These are phyloP conservation scores for Vanessa tameamea DNA, from an alignment of 1,140 invertebrate species.

Conservation along the genomic window DNA sequence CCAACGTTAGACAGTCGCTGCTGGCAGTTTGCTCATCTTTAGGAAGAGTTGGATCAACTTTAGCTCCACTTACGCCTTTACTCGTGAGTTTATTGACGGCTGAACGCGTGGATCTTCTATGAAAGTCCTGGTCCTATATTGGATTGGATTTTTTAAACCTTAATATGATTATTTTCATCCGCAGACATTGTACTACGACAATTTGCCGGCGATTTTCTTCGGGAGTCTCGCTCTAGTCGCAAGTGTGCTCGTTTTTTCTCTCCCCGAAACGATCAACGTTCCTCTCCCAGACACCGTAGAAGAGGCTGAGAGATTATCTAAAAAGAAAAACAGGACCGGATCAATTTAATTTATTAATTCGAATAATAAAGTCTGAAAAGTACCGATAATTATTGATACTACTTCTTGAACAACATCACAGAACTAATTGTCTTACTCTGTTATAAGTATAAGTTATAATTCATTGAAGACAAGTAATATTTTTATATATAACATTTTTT, in stretches of 20 bases:
- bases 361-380: too few relatives aligned
- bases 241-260: slow-evolving; percentile 82
- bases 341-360: neutral
- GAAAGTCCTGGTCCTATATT: too few relatives aligned
- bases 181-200: slow-evolving; percentile 64
- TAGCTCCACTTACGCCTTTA: slow-evolving; percentile 84
- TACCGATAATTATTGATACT: too few relatives aligned
- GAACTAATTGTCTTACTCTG: too few relatives aligned
- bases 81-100: slow-evolving; percentile 60
- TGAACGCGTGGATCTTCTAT: too few relatives aligned
- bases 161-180: neutral
- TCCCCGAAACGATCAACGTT: slow-evolving; percentile 87
- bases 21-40: slow-evolving; percentile 85
- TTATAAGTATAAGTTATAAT: too few relatives aligned
- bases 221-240: slow-evolving; percentile 84
- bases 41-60: slow-evolving; percentile 85
- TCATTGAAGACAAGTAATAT: too few relatives aligned
- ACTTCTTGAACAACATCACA: too few relatives aligned
- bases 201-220: slow-evolving; percentile 85
- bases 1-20: slow-evolving; percentile 83
- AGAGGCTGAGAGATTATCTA: slow-evolving; percentile 84
- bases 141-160: too few relatives aligned
- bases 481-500: too few relatives aligned
- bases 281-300: slow-evolving; percentile 86
- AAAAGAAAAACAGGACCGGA: slow-evolving; percentile 45